phyloP scores from a whole-genome alignment of 2,113 vertebrate species.

The Brachypodius melanocephalos region DNA sequence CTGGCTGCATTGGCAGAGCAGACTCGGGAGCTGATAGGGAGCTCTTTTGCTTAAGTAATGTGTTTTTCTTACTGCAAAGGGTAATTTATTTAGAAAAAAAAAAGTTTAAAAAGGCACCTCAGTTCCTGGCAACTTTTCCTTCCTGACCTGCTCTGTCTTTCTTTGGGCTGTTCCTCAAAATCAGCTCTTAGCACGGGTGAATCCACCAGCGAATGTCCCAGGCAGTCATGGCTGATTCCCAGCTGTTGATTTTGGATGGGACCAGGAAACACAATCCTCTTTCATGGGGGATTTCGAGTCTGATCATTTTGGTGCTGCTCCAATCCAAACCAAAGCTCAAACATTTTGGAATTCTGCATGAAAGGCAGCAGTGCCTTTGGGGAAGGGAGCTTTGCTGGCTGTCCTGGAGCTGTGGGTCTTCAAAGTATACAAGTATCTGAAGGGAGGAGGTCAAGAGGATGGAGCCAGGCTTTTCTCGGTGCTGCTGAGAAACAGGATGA shows the following conservation, averaged over 20 bases:
- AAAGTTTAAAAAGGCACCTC: neutral
- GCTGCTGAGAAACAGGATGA: neutral
- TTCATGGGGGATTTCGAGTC: neutral
- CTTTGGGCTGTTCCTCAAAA: neutral
- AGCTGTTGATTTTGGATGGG: conserved; percentile 17
- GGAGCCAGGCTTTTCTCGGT: neutral
- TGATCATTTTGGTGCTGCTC: neutral
- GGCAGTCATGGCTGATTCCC: neutral
- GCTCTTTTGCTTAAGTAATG: neutral
- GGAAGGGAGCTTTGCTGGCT: neutral
- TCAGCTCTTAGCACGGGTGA: rapidly evolving
- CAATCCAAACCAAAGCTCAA: conserved; percentile 9
- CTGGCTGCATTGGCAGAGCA: neutral
- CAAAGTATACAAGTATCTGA: too few species aligned
- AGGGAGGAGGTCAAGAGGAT: neutral
- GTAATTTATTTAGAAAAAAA: neutral
- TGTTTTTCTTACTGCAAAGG: neutral
- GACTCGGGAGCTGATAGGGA: neutral
- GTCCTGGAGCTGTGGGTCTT: neutral
- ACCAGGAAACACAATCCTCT: neutral
- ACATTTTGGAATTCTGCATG: neutral
- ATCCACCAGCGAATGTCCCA: neutral
- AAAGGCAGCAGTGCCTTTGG: neutral
- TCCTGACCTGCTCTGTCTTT: neutral
- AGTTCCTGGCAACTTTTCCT: neutral